Percentiles rank a stretch among this genome's conserved stretches.
phyloP scores from a whole-genome alignment of 1,140 invertebrate genomes.

The Anastrepha ludens region DNA sequence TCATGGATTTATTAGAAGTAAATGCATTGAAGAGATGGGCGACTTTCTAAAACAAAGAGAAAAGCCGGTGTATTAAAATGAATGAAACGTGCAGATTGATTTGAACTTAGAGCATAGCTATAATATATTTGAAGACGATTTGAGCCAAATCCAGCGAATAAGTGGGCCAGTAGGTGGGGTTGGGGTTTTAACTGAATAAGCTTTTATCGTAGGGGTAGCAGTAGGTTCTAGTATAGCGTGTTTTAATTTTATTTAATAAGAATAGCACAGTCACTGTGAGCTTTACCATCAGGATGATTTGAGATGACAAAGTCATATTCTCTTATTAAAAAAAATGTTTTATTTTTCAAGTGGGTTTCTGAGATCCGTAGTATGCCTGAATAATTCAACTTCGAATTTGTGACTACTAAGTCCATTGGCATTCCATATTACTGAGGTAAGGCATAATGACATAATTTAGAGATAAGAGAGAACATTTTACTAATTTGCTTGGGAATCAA shows the following conservation, averaged over 20 bases:
- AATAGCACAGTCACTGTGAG: constrained; percentile 56
- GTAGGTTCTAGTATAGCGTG: not conserved
- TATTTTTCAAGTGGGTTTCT: constrained; percentile 51
- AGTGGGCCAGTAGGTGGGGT: no score
- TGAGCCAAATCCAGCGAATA: no score
- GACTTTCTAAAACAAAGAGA: no score
- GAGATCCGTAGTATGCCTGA: constrained; percentile 36
- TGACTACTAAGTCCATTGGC: constrained; percentile 55
- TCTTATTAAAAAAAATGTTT: constrained; percentile 55
- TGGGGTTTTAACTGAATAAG: no score
- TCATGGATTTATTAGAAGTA: no score
- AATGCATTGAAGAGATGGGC: no score
- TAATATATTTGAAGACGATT: no score
- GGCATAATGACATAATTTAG: constrained; percentile 54
- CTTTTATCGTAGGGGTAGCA: no score
- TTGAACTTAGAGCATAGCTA: no score
- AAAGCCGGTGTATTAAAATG: no score
- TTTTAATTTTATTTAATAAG: constrained; percentile 51
- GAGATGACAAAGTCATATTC: constrained; percentile 7
- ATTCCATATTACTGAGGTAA: constrained; percentile 55
- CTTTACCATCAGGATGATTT: constrained; percentile 54
- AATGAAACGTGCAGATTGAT: no score
- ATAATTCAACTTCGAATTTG: constrained; percentile 48
- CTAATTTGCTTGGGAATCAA: not conserved
- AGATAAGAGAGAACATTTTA: constrained; percentile 32